phyloP scores from a whole-genome alignment of 1,140 invertebrate genomes.

The Diplogasteroides magnus region DNA sequence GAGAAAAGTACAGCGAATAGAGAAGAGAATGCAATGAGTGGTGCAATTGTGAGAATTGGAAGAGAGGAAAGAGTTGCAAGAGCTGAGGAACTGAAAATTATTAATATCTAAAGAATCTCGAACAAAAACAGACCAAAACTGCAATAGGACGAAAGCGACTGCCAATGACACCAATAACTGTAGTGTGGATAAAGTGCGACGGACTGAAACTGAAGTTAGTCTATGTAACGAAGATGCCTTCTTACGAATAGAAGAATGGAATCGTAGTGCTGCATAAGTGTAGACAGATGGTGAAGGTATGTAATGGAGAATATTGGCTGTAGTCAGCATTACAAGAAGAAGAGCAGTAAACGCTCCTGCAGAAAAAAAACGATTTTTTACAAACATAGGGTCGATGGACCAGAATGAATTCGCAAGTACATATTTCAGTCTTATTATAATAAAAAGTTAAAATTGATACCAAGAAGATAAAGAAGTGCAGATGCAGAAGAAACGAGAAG shows the following conservation, averaged over 20 bases:
- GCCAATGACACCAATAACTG: too few species aligned
- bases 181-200: too few species aligned
- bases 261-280: not conserved
- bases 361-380: not conserved
- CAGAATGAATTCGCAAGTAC: too few species aligned
- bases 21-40: not conserved
- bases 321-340: not conserved
- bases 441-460: not conserved
- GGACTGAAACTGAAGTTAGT: too few species aligned
- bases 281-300: not conserved
- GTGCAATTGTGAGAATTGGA: not conserved
- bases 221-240: too few species aligned
- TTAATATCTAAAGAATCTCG: too few species aligned
- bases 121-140: too few species aligned
- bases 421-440: not conserved
- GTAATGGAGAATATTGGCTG: not conserved
- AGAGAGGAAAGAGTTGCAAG: too few species aligned
- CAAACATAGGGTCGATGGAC: too few species aligned
- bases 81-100: too few species aligned
- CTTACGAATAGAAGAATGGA: too few species aligned
- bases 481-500: not conserved
- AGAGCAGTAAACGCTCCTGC: not conserved
- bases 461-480: not conserved
- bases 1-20: not conserved
- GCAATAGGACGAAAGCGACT: too few species aligned